These are phyloP conservation scores for Nipponia nippon DNA, from an alignment of 2,113 vertebrate genomes.

Conservation along the genomic window DNA sequence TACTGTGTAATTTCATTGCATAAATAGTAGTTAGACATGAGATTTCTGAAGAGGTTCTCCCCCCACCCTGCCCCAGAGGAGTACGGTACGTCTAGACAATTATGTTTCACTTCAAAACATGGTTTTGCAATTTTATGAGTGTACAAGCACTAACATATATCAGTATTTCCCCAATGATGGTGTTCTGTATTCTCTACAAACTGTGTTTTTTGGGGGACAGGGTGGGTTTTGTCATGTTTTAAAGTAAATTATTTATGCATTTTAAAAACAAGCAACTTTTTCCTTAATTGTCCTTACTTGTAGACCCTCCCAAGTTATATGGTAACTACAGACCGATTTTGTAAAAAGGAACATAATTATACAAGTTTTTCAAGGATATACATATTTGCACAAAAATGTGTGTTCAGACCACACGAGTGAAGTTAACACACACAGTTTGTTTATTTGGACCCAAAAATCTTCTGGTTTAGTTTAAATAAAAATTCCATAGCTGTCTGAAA, in stretches of 20 bases:
- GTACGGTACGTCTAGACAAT: constrained; percentile 9
- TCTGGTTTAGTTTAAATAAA: not conserved
- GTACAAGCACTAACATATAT: constrained; percentile 36
- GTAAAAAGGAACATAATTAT: not conserved
- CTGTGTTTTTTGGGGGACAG: not conserved
- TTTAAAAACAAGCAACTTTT: constrained; percentile 16
- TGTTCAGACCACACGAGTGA: not conserved
- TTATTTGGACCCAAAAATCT: not conserved
- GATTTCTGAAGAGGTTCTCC: not conserved
- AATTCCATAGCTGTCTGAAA: not conserved
- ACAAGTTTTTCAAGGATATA: not conserved
- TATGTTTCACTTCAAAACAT: constrained; percentile 25
- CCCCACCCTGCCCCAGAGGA: not conserved
- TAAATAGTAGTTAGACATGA: constrained; percentile 27
- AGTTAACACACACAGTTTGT: not conserved
- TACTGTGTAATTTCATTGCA: not conserved
- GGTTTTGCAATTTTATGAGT: not conserved
- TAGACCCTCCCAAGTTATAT: not conserved
- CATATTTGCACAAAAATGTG: not conserved
- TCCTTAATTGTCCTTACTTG: constrained; percentile 39
- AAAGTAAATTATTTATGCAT: constrained; percentile 60
- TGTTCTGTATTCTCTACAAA: constrained; percentile 35
- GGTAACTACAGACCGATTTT: not conserved
- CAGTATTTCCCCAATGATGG: constrained; percentile 16
- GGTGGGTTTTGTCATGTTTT: constrained; percentile 51